These are phyloP conservation scores for Hyppa rectilinea DNA, from an alignment of 2,888 invertebrate species.

Conservation along the genomic window DNA sequence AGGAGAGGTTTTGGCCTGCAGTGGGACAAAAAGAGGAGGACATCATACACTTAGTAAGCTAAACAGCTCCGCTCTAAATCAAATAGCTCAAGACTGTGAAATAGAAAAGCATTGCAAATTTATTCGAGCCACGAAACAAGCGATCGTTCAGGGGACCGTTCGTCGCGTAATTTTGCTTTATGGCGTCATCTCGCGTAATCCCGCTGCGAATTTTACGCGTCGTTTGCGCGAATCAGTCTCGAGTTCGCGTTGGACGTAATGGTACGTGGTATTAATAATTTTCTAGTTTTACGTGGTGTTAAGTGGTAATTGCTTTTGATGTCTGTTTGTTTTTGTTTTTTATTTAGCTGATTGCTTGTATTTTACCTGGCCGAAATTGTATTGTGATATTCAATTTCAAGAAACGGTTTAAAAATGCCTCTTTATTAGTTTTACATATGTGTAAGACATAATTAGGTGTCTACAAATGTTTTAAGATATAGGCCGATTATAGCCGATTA, in stretches of 20 bases:
- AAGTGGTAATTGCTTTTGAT: conserved; percentile 29
- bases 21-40: too few relatives aligned
- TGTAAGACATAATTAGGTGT: too few relatives aligned
- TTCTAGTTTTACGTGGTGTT: conserved; percentile 45
- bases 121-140: conserved; percentile 63
- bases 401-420: too few relatives aligned
- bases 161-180: conserved; percentile 76
- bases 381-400: too few relatives aligned
- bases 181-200: conserved; percentile 76
- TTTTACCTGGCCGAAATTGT: too few relatives aligned
- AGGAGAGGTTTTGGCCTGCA: neutral
- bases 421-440: too few relatives aligned
- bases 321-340: conserved; percentile 23
- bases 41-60: conserved; percentile 17
- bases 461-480: too few relatives aligned
- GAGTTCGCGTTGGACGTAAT: conserved; percentile 53
- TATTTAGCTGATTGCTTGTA: neutral
- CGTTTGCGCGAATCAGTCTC: conserved; percentile 72
- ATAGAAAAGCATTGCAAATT: conserved; percentile 53
- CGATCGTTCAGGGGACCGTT: conserved; percentile 64
- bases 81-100: conserved; percentile 43
- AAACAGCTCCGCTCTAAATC: conserved; percentile 35
- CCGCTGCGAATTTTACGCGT: conserved; percentile 74
- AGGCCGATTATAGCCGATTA: too few relatives aligned
- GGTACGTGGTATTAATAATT: conserved; percentile 58